These are phyloP conservation scores for Sturmia bella DNA, from an alignment of 2,888 invertebrate genomes.

Conservation along the genomic window DNA sequence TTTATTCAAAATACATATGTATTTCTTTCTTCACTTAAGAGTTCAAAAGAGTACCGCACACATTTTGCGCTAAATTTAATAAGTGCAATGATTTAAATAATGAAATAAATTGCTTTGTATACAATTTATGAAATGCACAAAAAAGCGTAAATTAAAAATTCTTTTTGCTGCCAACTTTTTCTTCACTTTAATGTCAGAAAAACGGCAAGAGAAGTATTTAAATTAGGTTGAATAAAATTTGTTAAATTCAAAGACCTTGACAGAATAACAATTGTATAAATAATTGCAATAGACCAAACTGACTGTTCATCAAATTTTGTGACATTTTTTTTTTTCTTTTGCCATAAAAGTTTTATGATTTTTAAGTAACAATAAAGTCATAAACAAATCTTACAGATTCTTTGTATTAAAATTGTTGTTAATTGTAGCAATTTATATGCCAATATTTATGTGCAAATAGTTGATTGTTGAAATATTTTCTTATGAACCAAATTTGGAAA, in stretches of 20 bases:
- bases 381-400: not conserved
- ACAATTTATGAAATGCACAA: not conserved
- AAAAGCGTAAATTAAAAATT: constrained; percentile 18
- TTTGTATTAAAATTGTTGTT: not conserved
- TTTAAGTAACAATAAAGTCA: not conserved
- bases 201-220: not conserved
- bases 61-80: too few relatives aligned
- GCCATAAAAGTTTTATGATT: constrained; percentile 2
- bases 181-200: not conserved
- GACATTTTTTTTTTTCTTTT: not conserved
- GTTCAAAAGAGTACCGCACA: too few relatives aligned
- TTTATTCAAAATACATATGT: too few relatives aligned
- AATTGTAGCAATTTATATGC: not conserved
- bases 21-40: too few relatives aligned
- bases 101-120: not conserved
- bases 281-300: not conserved
- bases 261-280: not conserved
- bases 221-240: not conserved
- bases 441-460: too few relatives aligned
- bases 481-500: too few relatives aligned
- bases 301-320: not conserved
- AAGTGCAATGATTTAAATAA: not conserved
- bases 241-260: not conserved
- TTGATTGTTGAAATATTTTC: too few relatives aligned
- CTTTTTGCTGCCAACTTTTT: constrained; percentile 7